phyloP scores from a whole-genome alignment of 2,113 vertebrate genomes.

The Xyliphius kryptos region DNA sequence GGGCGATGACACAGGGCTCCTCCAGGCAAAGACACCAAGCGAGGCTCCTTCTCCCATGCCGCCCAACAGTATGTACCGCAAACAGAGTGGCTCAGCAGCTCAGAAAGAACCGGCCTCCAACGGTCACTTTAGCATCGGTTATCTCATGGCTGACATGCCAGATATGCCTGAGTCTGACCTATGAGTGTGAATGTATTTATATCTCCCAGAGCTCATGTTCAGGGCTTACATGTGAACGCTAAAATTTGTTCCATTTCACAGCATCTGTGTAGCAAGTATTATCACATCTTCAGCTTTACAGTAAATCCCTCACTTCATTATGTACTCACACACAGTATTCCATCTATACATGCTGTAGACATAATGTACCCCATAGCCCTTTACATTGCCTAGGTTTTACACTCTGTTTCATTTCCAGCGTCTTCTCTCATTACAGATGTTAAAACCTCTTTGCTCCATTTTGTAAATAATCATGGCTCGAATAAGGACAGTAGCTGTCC shows the following conservation, averaged over 20 bases:
- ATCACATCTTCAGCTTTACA: no score
- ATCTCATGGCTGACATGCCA: slow-evolving; percentile 86
- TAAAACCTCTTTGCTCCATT: no score
- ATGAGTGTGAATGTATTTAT: slow-evolving; percentile 54
- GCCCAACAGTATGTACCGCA: slow-evolving; percentile 82
- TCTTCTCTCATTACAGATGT: no score
- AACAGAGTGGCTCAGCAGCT: slow-evolving; percentile 70
- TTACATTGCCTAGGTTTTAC: slow-evolving; percentile 46
- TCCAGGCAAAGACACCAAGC: slow-evolving; percentile 79
- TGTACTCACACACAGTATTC: no score
- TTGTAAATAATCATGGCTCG: no score
- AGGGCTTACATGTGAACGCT: slow-evolving; percentile 4
- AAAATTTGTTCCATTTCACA: not conserved
- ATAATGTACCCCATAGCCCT: slow-evolving; percentile 51
- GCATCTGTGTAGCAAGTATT: not conserved
- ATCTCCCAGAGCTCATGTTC: not conserved
- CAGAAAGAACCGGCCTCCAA: slow-evolving; percentile 76
- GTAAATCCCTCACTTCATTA: no score
- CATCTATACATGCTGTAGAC: no score
- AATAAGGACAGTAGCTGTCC: slow-evolving; percentile 26
- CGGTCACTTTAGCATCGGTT: slow-evolving; percentile 89
- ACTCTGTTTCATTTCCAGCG: no score
- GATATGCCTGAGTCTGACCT: slow-evolving; percentile 93
- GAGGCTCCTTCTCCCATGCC: slow-evolving; percentile 83
- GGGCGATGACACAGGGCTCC: slow-evolving; percentile 82